Evolutionary conservation across 2,888 invertebrate genomes (phyloP), one percentile per base, ranked within the genome.

Genomic region (Drosophila mettleri): DNA sequence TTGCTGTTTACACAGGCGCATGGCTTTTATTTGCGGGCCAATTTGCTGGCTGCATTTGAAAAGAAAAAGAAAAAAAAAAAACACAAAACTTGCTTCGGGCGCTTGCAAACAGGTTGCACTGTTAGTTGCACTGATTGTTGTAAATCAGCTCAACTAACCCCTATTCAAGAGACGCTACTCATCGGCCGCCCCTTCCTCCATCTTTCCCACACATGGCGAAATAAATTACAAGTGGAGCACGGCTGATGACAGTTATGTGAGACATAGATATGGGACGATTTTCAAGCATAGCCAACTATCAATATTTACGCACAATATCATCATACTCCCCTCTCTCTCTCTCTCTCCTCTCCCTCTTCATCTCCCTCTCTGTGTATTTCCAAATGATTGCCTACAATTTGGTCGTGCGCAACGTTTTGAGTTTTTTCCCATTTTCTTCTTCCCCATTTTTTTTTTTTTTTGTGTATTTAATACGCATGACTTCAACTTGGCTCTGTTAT

Each of bases 91-190:
- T 64, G 82, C 80, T 88, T 77, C 54, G 63, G 67, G 61, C 69
- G 80, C 62, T 60, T 51, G 74, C 78, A 74, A 69, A 84, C 87
- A 86, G 88, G 88, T 85, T 85, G 86, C 89, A 87, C 83, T 86
- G 85, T 85, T 89, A 85, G 83, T 71, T 79, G 85, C 86, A 73
- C 89, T 89, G 85, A 85, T 87, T 89, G 84, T 74, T 62, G 64
- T 75, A 78, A 80, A 73, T 80, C 67, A 66, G 58, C 18, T 18
- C 41, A 8, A 14, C 51, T 27, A 7, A 5, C 31, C 24, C 10
- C 45, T 2, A 1, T 8, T 4, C 7, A 16, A 43, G 9, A 24
- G n/a, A 27, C n/a, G 24, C n/a, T 7, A 7, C 6, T 14, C 29
- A 5, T 10, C 39, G n/a, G n/a, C n/a, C n/a, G n/a, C n/a, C n/a